A percentile compares a stretch with the other conserved stretches of the same genome.
Conservation (phyloP, 2,888 invertebrate genomes). For the Synergus umbraculus region DNA sequence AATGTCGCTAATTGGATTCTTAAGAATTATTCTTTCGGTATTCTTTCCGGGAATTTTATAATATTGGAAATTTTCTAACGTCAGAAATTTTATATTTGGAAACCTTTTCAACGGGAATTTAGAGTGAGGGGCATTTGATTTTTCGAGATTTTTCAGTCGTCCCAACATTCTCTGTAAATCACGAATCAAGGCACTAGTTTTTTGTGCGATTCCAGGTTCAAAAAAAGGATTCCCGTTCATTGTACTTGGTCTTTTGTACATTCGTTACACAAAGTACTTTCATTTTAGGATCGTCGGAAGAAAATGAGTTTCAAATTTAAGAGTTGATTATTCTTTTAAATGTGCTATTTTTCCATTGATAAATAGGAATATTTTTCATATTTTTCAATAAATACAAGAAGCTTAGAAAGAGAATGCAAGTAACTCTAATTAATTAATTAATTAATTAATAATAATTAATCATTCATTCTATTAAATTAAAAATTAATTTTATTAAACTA, state of each 20-base stretch:
- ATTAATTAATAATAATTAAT: too few relatives aligned
- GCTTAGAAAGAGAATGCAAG: neutral
- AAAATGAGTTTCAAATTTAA: neutral
- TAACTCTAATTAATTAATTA: neutral
- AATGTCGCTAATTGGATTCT: too few relatives aligned
- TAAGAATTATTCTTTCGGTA: too few relatives aligned
- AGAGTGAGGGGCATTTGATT: too few relatives aligned
- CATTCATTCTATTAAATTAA: neutral
- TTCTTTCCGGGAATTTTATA: too few relatives aligned
- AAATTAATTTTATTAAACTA: neutral
- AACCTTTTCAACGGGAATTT: too few relatives aligned
- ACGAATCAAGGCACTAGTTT: neutral
- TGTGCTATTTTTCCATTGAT: neutral
- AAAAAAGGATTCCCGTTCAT: neutral
- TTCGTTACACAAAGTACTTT: slow-evolving; percentile 20
- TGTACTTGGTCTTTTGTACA: neutral
- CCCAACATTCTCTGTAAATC: neutral
- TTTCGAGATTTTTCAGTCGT: too few relatives aligned
- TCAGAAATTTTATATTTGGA: too few relatives aligned
- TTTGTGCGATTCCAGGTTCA: neutral
- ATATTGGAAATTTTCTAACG: too few relatives aligned
- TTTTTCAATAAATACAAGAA: neutral
- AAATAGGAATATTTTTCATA: neutral
- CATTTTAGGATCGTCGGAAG: neutral
- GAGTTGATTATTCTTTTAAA: neutral